Percentiles rank a stretch among this genome's conserved stretches.
Conservation (phyloP, 2,113 vertebrate genomes). For the Gallinago media region DNA sequence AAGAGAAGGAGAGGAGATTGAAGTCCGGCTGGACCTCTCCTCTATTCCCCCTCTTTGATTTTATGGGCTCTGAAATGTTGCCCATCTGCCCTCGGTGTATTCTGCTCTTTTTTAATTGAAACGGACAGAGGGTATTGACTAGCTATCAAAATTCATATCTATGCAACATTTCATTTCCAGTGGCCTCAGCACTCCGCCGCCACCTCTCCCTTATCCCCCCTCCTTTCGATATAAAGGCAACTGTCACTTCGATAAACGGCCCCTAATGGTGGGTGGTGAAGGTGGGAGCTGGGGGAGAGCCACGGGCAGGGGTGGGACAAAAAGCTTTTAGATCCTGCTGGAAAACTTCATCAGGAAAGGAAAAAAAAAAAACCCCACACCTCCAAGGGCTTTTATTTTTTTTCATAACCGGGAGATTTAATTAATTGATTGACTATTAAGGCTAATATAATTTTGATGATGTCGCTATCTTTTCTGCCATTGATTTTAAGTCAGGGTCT, state of each 20-base stretch:
- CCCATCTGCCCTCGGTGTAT: conserved; percentile 55
- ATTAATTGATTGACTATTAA: conserved; percentile 72
- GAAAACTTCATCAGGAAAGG: conserved; percentile 7
- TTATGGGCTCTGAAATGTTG: conserved; percentile 73
- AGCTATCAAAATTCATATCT: conserved; percentile 77
- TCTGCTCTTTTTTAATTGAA: conserved; percentile 74
- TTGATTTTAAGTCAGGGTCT: conserved; percentile 69
- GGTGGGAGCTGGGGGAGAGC: not conserved
- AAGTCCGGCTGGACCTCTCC: conserved; percentile 4
- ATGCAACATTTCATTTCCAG: conserved; percentile 69
- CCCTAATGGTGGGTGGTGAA: not conserved
- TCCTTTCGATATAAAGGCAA: not conserved
- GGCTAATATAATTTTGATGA: conserved; percentile 75
- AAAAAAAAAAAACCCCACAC: not conserved
- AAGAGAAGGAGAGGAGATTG: not conserved
- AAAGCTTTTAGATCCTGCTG: not conserved
- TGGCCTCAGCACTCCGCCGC: conserved; percentile 61
- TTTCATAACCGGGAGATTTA: conserved; percentile 59
- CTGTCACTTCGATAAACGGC: conserved; percentile 40
- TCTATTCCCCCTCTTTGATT: not conserved
- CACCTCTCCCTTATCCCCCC: not conserved
- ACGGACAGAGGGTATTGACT: conserved; percentile 72
- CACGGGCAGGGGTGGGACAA: accelerated
- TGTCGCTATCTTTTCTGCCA: conserved; percentile 66
- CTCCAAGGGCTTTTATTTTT: not conserved